Conservation (phyloP, 2,888 invertebrate genomes). For the Linyphia triangularis region DNA sequence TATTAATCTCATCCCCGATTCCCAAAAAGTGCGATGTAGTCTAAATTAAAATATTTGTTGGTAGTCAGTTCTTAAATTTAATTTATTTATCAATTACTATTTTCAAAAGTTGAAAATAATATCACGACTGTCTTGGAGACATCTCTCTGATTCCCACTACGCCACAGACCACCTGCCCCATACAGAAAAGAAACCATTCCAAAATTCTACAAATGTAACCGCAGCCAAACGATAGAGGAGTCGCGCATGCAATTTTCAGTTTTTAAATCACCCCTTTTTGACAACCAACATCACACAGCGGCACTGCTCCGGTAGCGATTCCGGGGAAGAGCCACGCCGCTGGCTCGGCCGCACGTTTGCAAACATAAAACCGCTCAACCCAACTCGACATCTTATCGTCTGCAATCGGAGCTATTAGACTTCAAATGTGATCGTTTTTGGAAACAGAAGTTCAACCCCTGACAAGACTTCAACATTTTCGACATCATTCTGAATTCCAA, state of each 20-base stretch:
- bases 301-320: conserved; percentile 13
- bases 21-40: no score
- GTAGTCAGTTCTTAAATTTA: no score
- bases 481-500: no score
- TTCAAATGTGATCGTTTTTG: no score
- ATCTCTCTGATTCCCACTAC: neutral
- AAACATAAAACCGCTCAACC: conserved; percentile 1
- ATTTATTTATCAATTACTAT: neutral
- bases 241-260: conserved; percentile 46
- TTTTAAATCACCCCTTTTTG: conserved; percentile 64
- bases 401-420: no score
- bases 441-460: no score
- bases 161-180: neutral
- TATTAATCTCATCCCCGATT: no score
- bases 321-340: neutral
- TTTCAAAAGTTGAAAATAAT: neutral
- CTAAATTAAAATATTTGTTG: no score
- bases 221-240: neutral
- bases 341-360: conserved; percentile 8
- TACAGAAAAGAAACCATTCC: neutral
- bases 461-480: no score
- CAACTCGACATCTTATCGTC: conserved; percentile 20
- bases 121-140: neutral
- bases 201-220: no score
- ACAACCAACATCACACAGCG: conserved; percentile 3